phyloP scores from a whole-genome alignment of 2,797 vertebrate genomes.

The Eupleurogrammus muticus region DNA sequence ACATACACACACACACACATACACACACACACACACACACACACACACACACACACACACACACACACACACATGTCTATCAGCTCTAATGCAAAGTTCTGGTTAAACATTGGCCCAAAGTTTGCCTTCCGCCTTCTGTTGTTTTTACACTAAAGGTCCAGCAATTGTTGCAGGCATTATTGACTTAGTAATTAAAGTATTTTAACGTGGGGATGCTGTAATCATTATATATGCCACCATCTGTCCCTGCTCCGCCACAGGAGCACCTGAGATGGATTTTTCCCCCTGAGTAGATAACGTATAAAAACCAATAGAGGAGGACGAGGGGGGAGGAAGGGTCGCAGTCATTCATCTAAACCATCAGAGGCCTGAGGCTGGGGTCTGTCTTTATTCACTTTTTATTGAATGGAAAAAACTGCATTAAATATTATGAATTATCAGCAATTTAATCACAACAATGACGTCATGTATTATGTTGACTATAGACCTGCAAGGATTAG shows the following conservation, averaged over 20 bases:
- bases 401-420: not conserved
- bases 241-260: conserved; percentile 87
- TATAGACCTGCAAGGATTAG: no score
- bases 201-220: conserved; percentile 99
- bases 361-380: not conserved
- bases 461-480: no score
- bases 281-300: conserved; percentile 80
- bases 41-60: conserved; percentile 5
- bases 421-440: no score
- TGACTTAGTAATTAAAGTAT: conserved; percentile 99
- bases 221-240: conserved; percentile 97
- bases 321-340: conserved; percentile 12
- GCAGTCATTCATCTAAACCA: conserved; percentile 33
- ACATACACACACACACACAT: conserved; percentile 20
- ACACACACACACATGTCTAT: conserved; percentile 53
- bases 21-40: conserved; percentile 35
- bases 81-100: conserved; percentile 93
- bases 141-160: conserved; percentile 95
- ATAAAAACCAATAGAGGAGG: conserved; percentile 64
- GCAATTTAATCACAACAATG: no score
- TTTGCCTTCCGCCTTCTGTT: conserved; percentile 99
- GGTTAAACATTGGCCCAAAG: conserved; percentile 98
- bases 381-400: not conserved
- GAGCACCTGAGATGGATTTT: conserved; percentile 84
- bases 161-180: conserved; percentile 95